Evolutionary conservation across 2,113 vertebrate species (phyloP).

Genomic region (Sebastes fasciatus): DNA sequence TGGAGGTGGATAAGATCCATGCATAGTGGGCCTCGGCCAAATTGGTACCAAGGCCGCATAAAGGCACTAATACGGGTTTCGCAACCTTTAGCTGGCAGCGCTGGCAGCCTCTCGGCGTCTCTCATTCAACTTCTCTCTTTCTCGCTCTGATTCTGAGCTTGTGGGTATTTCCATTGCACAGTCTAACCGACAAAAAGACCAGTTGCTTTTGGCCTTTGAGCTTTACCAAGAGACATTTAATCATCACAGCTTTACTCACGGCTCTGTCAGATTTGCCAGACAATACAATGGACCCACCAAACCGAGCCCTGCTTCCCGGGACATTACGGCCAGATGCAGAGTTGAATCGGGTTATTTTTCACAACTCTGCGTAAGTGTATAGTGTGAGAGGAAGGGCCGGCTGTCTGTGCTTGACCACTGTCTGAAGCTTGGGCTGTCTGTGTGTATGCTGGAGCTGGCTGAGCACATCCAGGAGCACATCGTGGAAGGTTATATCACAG

Average conservation of each 20-base stretch:
- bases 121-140: slow-evolving; percentile 49
- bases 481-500: slow-evolving; percentile 22
- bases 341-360: slow-evolving; percentile 50
- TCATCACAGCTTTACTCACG: slow-evolving; percentile 76
- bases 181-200: slow-evolving; percentile 76
- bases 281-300: slow-evolving; percentile 74
- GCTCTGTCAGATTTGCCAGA: slow-evolving; percentile 71
- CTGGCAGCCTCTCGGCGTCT: slow-evolving; percentile 39
- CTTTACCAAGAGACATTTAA: slow-evolving; percentile 72
- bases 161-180: slow-evolving; percentile 78
- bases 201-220: slow-evolving; percentile 79
- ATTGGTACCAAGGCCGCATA: slow-evolving; percentile 51
- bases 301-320: slow-evolving; percentile 50
- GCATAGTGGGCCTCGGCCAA: slow-evolving; percentile 49
- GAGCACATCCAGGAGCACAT: slow-evolving; percentile 37
- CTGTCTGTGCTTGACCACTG: slow-evolving; percentile 52
- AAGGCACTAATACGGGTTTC: slow-evolving; percentile 55
- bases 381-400: slow-evolving; percentile 55
- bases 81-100: slow-evolving; percentile 49
- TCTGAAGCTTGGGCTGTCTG: slow-evolving; percentile 49
- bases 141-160: slow-evolving; percentile 57
- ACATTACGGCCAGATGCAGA: slow-evolving; percentile 44
- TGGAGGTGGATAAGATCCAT: slow-evolving; percentile 56
- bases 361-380: slow-evolving; percentile 24
- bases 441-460: slow-evolving; percentile 36